Conservation (phyloP, 2,113 vertebrate species). For the Nyctereutes procyonoides region DNA sequence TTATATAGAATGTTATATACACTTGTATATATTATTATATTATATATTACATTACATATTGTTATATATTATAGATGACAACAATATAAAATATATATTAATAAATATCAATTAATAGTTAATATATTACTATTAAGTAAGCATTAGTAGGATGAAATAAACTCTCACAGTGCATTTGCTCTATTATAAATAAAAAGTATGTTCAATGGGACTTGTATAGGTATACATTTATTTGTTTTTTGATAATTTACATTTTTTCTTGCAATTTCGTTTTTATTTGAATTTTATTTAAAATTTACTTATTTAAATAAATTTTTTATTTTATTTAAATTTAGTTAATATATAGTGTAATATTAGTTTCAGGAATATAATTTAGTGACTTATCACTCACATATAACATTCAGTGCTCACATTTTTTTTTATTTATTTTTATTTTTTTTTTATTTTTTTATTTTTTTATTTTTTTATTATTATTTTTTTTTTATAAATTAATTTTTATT, state of each 20-base stretch:
- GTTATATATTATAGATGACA: background rate
- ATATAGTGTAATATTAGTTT: background rate
- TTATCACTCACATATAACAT: background rate
- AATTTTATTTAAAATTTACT: background rate
- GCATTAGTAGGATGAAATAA: background rate
- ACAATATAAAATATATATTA: background rate
- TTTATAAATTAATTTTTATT: too few relatives aligned
- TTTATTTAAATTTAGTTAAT: background rate
- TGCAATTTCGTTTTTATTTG: background rate
- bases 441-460: too few relatives aligned
- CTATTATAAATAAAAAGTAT: background rate
- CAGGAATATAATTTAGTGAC: background rate
- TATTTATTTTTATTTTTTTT: too few relatives aligned
- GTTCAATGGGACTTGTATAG: background rate
- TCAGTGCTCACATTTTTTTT: background rate
- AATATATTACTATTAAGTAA: background rate
- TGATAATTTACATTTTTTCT: background rate
- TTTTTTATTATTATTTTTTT: too few relatives aligned
- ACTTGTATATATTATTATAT: background rate
- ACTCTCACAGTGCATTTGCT: background rate
- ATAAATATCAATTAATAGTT: background rate
- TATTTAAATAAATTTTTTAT: too few relatives aligned
- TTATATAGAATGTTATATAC: background rate
- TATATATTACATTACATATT: background rate
- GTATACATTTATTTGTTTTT: background rate